These are phyloP conservation scores for Phrynocephalus guinanensis DNA, from an alignment of 2,797 vertebrate species.

Conservation along the genomic window DNA sequence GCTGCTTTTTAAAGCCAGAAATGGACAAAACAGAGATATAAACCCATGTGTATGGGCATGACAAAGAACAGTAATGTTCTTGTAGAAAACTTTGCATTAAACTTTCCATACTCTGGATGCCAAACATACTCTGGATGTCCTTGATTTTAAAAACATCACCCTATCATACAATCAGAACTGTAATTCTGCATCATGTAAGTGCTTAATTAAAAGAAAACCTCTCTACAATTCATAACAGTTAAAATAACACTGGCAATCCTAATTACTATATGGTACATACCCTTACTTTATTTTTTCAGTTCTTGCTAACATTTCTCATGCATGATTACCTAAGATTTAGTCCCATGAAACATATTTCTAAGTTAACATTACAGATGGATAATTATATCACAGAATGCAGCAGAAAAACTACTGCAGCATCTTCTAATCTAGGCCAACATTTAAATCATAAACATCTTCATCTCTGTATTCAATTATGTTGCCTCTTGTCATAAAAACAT, in stretches of 20 bases:
- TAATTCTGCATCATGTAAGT: not conserved
- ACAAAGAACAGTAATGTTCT: not conserved
- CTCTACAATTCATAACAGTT: not conserved
- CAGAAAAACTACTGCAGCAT: not conserved
- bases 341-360: not conserved
- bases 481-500: not conserved
- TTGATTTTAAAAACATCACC: not conserved
- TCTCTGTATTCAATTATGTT: not conserved
- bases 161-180: not conserved
- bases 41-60: too few species aligned
- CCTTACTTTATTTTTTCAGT: too few species aligned
- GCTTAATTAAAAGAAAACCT: not conserved
- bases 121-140: too few species aligned
- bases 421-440: not conserved
- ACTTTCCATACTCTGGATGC: not conserved
- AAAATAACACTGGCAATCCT: not conserved
- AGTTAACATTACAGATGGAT: not conserved
- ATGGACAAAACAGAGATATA: conserved; percentile 39
- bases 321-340: not conserved
- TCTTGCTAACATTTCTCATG: not conserved
- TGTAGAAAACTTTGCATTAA: not conserved
- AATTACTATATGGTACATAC: not conserved
- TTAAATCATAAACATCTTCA: not conserved
- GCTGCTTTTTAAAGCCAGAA: not conserved
- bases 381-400: not conserved